Evolutionary conservation across 2,888 invertebrate species (phyloP).

Genomic region (Dromius quadrimaculatus): DNA sequence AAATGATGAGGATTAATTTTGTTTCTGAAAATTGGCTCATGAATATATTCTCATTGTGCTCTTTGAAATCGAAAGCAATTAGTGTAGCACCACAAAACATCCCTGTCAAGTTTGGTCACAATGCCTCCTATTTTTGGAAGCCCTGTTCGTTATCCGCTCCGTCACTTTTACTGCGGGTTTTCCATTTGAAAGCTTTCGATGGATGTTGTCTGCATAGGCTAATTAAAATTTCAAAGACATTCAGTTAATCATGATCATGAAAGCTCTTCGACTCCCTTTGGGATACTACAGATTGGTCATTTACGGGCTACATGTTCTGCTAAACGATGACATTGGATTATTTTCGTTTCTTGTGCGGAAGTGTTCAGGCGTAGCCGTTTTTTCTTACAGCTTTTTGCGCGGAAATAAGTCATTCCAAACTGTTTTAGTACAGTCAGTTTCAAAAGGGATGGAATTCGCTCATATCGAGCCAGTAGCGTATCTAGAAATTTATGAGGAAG

Average conservation of each 20-base stretch:
- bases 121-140: neutral
- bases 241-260: slow-evolving; percentile 6
- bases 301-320: neutral
- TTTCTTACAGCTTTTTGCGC: neutral
- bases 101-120: too few species aligned
- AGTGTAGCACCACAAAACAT: too few species aligned
- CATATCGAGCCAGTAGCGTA: too few species aligned
- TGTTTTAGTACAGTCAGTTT: neutral
- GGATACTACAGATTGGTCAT: neutral
- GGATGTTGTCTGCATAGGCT: slow-evolving; percentile 37
- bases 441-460: neutral
- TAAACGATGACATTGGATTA: neutral
- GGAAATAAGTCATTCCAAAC: neutral
- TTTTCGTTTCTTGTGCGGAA: neutral
- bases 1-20: too few species aligned
- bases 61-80: too few species aligned
- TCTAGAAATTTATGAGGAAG: too few species aligned
- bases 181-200: slow-evolving; percentile 7
- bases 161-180: too few species aligned
- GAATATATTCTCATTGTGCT: too few species aligned
- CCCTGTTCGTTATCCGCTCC: too few species aligned
- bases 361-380: neutral
- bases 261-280: slow-evolving; percentile 19
- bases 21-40: too few species aligned
- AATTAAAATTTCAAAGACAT: slow-evolving; percentile 38